A percentile compares a stretch with the other conserved stretches of the same genome.
phyloP scores from a whole-genome alignment of 1,140 invertebrate genomes.

The Bradysia coprophila region DNA sequence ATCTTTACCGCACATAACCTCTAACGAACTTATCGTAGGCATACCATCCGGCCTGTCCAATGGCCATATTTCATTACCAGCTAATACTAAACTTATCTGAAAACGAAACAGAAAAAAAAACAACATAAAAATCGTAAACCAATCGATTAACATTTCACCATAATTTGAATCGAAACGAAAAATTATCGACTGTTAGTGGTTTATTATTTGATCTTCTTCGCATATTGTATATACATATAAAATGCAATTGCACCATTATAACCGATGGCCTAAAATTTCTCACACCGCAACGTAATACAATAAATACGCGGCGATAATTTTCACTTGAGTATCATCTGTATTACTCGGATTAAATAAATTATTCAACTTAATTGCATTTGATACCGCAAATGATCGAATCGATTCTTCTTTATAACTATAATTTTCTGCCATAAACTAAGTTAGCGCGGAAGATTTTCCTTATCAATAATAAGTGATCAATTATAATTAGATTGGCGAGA shows the following conservation, averaged over 20 bases:
- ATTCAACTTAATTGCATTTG: neutral
- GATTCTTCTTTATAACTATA: neutral
- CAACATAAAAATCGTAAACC: neutral
- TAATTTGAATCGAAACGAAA: neutral
- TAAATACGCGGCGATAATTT: too few relatives aligned
- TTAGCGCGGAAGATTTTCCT: neutral
- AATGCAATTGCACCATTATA: neutral
- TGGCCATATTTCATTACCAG: conserved; percentile 53
- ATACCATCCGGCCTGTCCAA: conserved; percentile 59
- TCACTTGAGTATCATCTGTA: too few relatives aligned
- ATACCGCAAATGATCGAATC: neutral
- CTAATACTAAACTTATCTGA: conserved; percentile 26
- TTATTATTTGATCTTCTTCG: too few relatives aligned
- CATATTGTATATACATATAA: neutral
- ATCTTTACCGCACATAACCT: conserved; percentile 84
- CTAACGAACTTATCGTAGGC: conserved; percentile 65
- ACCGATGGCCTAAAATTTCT: neutral
- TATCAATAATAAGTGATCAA: neutral
- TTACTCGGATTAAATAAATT: too few relatives aligned
- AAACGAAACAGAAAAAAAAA: conserved; percentile 4
- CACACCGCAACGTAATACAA: neutral
- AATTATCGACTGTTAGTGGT: neutral
- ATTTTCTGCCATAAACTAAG: neutral
- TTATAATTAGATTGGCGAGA: neutral
- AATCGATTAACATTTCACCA: neutral